These are phyloP conservation scores for Aegypius monachus DNA, from an alignment of 2,113 vertebrate species.

Conservation along the genomic window DNA sequence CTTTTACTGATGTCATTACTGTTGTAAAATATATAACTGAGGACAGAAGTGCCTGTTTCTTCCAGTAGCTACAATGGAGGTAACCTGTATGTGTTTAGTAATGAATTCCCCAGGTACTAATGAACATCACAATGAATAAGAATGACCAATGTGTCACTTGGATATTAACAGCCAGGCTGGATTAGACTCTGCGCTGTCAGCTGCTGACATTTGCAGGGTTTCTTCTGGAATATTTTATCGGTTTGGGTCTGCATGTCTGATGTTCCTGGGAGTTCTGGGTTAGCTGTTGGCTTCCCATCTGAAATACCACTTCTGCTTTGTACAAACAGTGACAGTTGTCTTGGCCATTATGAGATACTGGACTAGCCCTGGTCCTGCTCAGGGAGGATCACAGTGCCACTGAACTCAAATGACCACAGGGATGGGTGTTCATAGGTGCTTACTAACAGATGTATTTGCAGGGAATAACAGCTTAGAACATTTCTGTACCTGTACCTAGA, in stretches of 20 bases:
- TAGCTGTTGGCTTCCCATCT: background rate
- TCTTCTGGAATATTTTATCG: background rate
- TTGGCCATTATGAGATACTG: accelerated
- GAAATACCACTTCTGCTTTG: background rate
- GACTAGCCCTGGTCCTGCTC: background rate
- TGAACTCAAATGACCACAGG: accelerated
- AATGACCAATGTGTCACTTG: background rate
- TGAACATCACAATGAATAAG: constrained; percentile 49
- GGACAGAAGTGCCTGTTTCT: constrained; percentile 34
- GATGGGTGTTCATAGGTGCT: accelerated
- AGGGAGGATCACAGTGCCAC: accelerated
- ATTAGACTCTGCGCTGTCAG: background rate
- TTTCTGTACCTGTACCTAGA: background rate
- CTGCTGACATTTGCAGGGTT: background rate
- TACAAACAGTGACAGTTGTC: background rate
- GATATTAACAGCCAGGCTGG: background rate
- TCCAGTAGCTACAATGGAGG: constrained; percentile 15
- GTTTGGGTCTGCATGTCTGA: background rate
- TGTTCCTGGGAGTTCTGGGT: background rate
- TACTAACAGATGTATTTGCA: background rate
- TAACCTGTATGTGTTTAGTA: constrained; percentile 21
- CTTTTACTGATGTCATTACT: constrained; percentile 11
- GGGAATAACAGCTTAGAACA: accelerated
- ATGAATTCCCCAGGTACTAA: constrained; percentile 53
- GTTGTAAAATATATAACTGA: background rate